These are phyloP conservation scores for Platypus cylindrus DNA, from an alignment of 2,888 invertebrate genomes.

Conservation along the genomic window DNA sequence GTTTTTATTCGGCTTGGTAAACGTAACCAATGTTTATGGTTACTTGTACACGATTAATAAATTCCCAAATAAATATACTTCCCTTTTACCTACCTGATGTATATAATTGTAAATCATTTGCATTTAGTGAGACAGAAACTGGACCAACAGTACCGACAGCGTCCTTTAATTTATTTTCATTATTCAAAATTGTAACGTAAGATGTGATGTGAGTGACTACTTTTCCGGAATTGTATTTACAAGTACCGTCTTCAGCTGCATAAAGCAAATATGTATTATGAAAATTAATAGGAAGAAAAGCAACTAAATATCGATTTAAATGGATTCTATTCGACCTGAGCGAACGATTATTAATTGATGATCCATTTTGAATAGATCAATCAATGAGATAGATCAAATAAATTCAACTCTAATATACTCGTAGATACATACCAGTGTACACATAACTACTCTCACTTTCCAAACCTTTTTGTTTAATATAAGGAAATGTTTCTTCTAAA, in stretches of 20 bases:
- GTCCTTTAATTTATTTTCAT: conserved; percentile 8
- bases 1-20: too few species aligned
- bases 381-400: too few species aligned
- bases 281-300: not conserved
- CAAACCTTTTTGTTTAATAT: conserved; percentile 21
- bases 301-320: not conserved
- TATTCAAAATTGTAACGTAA: conserved; percentile 2
- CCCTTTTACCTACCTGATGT: too few species aligned
- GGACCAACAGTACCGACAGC: conserved; percentile 12
- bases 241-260: conserved; percentile 4
- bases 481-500: conserved; percentile 38
- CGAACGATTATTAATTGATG: too few species aligned
- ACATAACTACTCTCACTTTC: conserved; percentile 16
- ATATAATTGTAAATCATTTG: conserved; percentile 6
- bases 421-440: conserved; percentile 15
- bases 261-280: not conserved
- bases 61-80: too few species aligned
- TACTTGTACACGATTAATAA: too few species aligned
- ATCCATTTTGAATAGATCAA: too few species aligned
- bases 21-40: too few species aligned
- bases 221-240: conserved; percentile 6
- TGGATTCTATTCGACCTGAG: too few species aligned
- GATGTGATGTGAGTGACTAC: conserved; percentile 9
- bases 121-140: conserved; percentile 12
- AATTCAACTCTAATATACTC: too few species aligned